Base-by-base conservation (phyloP, 2,888 invertebrate genomes). In the Tuberolachnus salignus region DNA sequence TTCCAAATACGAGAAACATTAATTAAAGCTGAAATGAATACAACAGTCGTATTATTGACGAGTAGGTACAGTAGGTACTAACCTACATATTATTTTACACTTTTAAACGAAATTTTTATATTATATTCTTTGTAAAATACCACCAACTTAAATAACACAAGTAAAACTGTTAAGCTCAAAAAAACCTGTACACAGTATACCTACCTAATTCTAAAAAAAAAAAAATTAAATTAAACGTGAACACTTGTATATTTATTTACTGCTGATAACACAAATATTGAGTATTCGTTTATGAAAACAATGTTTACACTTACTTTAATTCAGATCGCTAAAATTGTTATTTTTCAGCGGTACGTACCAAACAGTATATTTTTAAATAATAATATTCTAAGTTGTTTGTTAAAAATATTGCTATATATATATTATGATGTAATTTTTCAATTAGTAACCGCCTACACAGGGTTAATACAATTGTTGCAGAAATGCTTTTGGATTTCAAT, bases 141-240 rank as follows among this genome's bases (percentile, higher is more conserved):
- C 11, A 14, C n/a, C 11, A n/a, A n/a, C 64, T 64, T 14, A 1
- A 21, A 34, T 6, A 10, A 44, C 23, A 16, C 16, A 26, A 26
- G 46, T 23, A 46, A 71, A 59, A 59, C 46, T 26, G n/a, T 59
- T 46, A 61, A 59, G 59, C 71, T 61, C 71, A 61, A 61, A 72
- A 59, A 59, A 49, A 26, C 49, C 26, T 49, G n/a, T n/a, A 49
- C 26, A 26, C 55, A 13, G 14, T 57, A 23, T 55, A 21, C 66
- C 23, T 11, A 66, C 23, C 23, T n/a, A 49, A 34, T 34, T 4
- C 6, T 34, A 34, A 23, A 23, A 23, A 67, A 67, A 49, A 67
- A 51, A n/a, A n/a, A 26, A 70, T 70, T 10, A 26, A 21, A 21
- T 23, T 21, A 44, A 64, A 63, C 10, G 10, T 13, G 1, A 49